A percentile compares a stretch with the other conserved stretches of the same genome.
Conservation (phyloP, 1,140 invertebrate species). For the Venturia canescens region DNA sequence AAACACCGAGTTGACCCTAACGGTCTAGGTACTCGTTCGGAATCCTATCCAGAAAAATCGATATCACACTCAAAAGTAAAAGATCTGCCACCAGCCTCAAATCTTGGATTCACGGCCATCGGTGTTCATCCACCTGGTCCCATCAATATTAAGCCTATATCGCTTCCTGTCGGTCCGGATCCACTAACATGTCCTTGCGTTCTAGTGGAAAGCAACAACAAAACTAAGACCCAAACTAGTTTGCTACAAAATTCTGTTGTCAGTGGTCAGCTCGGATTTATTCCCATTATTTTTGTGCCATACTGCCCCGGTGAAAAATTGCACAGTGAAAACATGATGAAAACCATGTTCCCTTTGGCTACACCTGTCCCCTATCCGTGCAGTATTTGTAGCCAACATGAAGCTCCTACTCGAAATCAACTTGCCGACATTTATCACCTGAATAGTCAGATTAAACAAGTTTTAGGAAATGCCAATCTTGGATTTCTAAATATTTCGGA, state of each 20-base stretch:
- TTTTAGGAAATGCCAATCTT: conserved; percentile 59
- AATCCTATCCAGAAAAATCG: conserved; percentile 7
- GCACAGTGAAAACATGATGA: conserved; percentile 72
- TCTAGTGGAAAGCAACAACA: conserved; percentile 61
- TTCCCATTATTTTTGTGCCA: conserved; percentile 80
- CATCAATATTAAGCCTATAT: conserved; percentile 61
- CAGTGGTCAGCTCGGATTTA: conserved; percentile 75
- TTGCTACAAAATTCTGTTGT: conserved; percentile 53
- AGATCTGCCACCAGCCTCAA: conserved; percentile 51
- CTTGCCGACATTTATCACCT: conserved; percentile 59
- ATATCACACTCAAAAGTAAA: conserved; percentile 46
- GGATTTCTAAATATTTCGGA: conserved; percentile 67
- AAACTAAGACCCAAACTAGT: conserved; percentile 18
- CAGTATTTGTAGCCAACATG: conserved; percentile 56
- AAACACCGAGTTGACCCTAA: too few species aligned
- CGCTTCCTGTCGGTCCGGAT: conserved; percentile 64
- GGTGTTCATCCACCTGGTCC: conserved; percentile 63
- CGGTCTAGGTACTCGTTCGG: background rate
- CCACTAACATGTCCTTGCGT: conserved; percentile 68
- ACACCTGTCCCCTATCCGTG: conserved; percentile 74
- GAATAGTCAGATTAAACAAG: conserved; percentile 58
- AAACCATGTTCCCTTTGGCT: conserved; percentile 78
- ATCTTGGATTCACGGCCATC: conserved; percentile 54
- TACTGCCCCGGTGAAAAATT: conserved; percentile 77
- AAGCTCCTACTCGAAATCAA: conserved; percentile 51